Evolutionary conservation across 2,888 invertebrate species (phyloP), one percentile per base, ranked within the genome.

Genomic region (Smittia sp.): DNA sequence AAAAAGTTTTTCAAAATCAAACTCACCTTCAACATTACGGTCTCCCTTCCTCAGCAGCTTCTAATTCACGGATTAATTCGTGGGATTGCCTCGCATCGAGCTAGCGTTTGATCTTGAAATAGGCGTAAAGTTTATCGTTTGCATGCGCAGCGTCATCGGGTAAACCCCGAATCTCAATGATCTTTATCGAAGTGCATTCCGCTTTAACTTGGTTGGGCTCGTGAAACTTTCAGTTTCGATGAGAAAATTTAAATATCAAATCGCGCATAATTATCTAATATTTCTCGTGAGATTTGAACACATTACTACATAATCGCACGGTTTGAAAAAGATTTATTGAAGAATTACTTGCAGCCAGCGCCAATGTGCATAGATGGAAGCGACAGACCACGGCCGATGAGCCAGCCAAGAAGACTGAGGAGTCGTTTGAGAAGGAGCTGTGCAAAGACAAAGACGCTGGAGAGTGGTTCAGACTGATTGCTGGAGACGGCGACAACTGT

Each of bases 401-500:
- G 24, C 76, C 81, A 15, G 78, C 83, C 73, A 78, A 85, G 77
- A 92, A 92, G 84, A 93, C 93, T 84, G 93, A 93, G 79, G 94
- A 94, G 79, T 92, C 90, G 82, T 91, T 93, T 83, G 94, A 94
- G 83, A 88, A 86, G 80, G 94, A 94, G 83, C 87, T 96, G 78
- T 95, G 95, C 85, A 93, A 93, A 86, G 93, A 93, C 85, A 94
- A 94, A 85, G 94, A 94, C 84, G 94, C 95, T 70, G 94, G 94
- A 76, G 95, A 95, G 84, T 95, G 94, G 94, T 95, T 96, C 86
- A 89, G 95, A 80, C 85, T 95, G 80, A 91, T 92, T 75, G 89
- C 92, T 75, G 93, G 93, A 78, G 94, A 94, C 78, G 93, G 92
- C 79, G 94, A 94, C 84, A 92, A 92, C 83, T 96, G 95, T 83